These are phyloP conservation scores for Petaurus breviceps DNA, from an alignment of 2,113 vertebrate genomes.

Conservation along the genomic window DNA sequence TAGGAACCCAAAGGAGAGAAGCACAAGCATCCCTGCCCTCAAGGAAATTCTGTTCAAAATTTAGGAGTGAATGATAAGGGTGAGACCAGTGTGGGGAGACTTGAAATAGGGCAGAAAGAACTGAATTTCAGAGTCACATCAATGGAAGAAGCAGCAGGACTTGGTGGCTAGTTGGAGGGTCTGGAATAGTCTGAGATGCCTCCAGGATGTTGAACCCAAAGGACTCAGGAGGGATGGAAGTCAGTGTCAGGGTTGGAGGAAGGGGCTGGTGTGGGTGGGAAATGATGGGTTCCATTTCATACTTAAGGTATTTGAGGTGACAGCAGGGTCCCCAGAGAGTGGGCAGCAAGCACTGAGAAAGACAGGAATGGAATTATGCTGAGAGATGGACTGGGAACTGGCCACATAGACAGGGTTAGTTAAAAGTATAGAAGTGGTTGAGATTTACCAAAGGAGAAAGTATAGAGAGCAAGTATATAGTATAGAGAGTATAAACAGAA, in stretches of 20 bases:
- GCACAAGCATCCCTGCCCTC: neutral
- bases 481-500: neutral
- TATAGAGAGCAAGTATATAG: no score
- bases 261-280: neutral
- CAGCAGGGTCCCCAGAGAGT: neutral
- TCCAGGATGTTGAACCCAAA: neutral
- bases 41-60: neutral
- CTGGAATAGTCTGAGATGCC: no score
- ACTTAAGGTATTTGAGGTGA: neutral
- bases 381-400: neutral
- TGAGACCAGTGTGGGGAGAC: neutral
- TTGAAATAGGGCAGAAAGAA: neutral
- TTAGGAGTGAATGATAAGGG: neutral
- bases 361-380: neutral
- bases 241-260: neutral
- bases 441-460: neutral
- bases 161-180: neutral
- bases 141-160: neutral
- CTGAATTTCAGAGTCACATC: neutral
- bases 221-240: neutral
- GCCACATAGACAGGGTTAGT: neutral
- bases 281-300: neutral
- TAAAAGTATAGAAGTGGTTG: neutral
- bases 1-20: neutral
- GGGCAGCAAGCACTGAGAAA: neutral